Evolutionary conservation across 2,888 invertebrate species (phyloP).

Genomic region (Epistrophe grossulariae): DNA sequence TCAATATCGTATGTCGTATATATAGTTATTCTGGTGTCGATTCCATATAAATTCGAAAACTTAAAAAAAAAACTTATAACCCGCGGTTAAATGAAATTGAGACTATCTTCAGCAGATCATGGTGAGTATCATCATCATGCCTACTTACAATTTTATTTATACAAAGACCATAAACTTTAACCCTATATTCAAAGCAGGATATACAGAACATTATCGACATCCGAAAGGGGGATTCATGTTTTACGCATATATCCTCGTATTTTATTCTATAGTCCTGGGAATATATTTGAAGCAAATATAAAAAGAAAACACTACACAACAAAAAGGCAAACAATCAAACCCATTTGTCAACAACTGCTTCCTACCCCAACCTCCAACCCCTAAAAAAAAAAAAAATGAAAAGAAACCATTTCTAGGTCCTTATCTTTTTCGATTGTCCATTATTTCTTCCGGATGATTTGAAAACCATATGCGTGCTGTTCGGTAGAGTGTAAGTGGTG

Average conservation of each 20-base stretch:
- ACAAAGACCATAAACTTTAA: conserved; percentile 17
- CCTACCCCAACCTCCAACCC: not conserved
- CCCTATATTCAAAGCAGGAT: conserved; percentile 6
- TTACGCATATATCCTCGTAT: not conserved
- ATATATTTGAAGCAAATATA: conserved; percentile 6
- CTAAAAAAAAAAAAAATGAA: not conserved
- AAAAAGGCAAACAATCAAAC: conserved; percentile 42
- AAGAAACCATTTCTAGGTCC: conserved; percentile 12
- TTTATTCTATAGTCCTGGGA: conserved; percentile 48
- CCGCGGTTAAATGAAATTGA: not conserved
- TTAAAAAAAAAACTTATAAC: not conserved
- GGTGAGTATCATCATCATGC: not conserved
- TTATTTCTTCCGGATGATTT: conserved; percentile 65
- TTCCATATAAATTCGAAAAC: not conserved
- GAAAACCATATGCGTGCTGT: conserved; percentile 45
- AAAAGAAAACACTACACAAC: conserved; percentile 26
- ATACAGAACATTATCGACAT: conserved; percentile 15
- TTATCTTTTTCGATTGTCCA: conserved; percentile 47
- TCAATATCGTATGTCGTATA: too few relatives aligned
- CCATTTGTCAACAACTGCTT: conserved; percentile 52
- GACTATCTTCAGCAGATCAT: not conserved
- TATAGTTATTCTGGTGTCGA: not conserved
- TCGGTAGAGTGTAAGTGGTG: conserved; percentile 14
- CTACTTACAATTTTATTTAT: not conserved
- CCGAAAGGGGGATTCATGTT: not conserved